A percentile compares a stretch with the other conserved stretches of the same genome.
These are phyloP conservation scores for Trimorus sp. DNA, from an alignment of 2,888 invertebrate genomes.

Conservation along the genomic window DNA sequence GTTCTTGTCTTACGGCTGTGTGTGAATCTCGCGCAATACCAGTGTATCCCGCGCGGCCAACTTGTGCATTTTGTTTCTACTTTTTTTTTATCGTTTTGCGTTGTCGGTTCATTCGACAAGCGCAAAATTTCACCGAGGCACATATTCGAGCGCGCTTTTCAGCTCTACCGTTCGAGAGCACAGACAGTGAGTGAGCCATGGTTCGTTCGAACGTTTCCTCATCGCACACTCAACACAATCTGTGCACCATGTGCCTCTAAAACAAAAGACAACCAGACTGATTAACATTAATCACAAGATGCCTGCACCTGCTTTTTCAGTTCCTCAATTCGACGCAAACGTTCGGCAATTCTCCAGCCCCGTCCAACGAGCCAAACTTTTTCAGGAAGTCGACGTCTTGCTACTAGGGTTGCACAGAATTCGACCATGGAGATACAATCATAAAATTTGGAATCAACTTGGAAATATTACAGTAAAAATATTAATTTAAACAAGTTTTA, in stretches of 20 bases:
- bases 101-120: conserved; percentile 75
- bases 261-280: conserved; percentile 85
- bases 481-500: no score
- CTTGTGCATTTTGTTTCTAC: conserved; percentile 72
- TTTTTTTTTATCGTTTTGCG: conserved; percentile 48
- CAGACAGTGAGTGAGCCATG: conserved; percentile 81
- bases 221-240: conserved; percentile 81
- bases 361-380: no score
- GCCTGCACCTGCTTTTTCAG: conserved; percentile 75
- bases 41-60: conserved; percentile 76
- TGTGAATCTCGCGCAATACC: conserved; percentile 73
- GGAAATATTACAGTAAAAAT: no score
- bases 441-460: no score
- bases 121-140: conserved; percentile 76
- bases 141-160: conserved; percentile 76
- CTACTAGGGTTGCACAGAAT: no score
- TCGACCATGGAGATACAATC: no score
- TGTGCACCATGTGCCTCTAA: conserved; percentile 91
- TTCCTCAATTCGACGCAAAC: conserved; percentile 69
- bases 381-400: no score
- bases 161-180: conserved; percentile 73
- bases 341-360: no score
- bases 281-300: conserved; percentile 80
- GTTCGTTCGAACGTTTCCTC: conserved; percentile 74
- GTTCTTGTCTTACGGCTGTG: conserved; percentile 76